A percentile compares a stretch with the other conserved stretches of the same genome.
Evolutionary conservation across 2,797 vertebrate species (phyloP).

Genomic region (Sitta carolinensis): DNA sequence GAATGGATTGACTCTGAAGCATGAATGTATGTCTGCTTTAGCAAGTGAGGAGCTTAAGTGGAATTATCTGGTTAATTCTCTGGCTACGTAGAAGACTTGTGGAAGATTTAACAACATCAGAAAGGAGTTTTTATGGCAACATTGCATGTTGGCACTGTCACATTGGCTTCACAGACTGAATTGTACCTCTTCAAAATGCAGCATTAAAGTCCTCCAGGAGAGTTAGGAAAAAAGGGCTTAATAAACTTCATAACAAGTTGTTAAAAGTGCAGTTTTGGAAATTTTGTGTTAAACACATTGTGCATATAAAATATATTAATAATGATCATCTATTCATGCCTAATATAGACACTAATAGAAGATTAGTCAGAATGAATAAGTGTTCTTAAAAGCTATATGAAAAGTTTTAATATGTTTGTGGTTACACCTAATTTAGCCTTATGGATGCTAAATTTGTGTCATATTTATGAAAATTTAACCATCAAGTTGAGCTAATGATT

Average conservation of each 20-base stretch:
- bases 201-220: not conserved
- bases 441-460: not conserved
- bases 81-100: conserved; percentile 2
- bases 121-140: not conserved
- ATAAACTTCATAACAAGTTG: not conserved
- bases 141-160: not conserved
- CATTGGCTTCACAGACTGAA: not conserved
- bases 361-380: not conserved
- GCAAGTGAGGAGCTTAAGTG: not conserved
- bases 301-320: not conserved
- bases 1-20: not conserved
- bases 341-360: not conserved
- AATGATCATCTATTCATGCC: not conserved
- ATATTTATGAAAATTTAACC: not conserved
- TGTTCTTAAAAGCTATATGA: not conserved
- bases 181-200: not conserved
- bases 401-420: not conserved
- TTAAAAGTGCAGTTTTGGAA: not conserved
- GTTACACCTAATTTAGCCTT: not conserved
- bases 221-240: not conserved
- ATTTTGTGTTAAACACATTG: not conserved
- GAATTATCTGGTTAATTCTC: conserved; percentile 55
- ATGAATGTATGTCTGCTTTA: conserved; percentile 8
- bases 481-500: not conserved
- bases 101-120: conserved; percentile 33